Conservation (phyloP, 2,888 invertebrate genomes). For the Herminia tarsipennalis region DNA sequence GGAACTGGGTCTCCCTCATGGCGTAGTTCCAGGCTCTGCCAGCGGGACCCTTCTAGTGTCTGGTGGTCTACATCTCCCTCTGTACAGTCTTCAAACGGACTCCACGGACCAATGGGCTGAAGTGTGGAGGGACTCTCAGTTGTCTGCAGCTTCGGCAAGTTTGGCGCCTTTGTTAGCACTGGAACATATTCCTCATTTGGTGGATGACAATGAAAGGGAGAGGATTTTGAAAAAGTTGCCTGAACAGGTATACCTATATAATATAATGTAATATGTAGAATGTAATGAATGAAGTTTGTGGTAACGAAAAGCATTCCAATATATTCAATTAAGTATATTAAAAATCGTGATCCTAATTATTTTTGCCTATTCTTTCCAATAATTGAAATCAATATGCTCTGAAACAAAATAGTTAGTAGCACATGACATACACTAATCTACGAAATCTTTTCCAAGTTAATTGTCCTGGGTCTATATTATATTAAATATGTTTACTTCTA, state of each 20-base stretch:
- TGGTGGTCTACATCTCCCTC: conserved; percentile 87
- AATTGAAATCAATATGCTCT: no score
- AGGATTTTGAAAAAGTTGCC: conserved; percentile 82
- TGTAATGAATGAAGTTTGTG: no score
- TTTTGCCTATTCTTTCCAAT: no score
- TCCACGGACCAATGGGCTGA: conserved; percentile 73
- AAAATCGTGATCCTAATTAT: no score
- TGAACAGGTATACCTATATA: conserved; percentile 76
- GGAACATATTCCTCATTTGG: conserved; percentile 81
- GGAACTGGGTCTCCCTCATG: conserved; percentile 87
- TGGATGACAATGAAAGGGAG: conserved; percentile 81
- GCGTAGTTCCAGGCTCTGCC: conserved; percentile 88
- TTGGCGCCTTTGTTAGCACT: conserved; percentile 85
- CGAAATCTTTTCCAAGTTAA: no score
- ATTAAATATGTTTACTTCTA: no score
- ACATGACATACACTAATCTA: no score
- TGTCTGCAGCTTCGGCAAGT: conserved; percentile 85
- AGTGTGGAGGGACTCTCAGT: conserved; percentile 78
- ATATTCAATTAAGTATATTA: no score
- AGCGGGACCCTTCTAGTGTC: conserved; percentile 86
- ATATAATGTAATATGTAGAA: no score
- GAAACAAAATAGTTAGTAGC: no score
- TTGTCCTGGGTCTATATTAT: no score
- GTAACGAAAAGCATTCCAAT: no score
- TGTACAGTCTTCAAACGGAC: conserved; percentile 71